These are phyloP conservation scores for Tamandua tetradactyla DNA, from an alignment of 2,797 vertebrate species.

Conservation along the genomic window DNA sequence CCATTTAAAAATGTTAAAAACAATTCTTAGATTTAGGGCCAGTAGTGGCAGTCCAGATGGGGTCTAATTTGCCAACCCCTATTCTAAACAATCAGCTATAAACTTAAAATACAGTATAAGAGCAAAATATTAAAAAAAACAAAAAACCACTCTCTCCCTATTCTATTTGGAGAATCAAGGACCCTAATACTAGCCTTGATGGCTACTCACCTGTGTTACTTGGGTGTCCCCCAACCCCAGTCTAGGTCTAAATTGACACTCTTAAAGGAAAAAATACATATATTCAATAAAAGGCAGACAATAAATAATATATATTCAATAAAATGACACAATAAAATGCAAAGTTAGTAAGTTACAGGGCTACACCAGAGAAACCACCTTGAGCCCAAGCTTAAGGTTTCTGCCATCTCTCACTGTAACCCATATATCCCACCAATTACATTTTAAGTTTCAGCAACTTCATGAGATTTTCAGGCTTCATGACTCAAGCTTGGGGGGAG, in stretches of 20 bases:
- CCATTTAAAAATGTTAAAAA: conserved; percentile 28
- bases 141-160: neutral
- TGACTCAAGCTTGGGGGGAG: conserved; percentile 79
- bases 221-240: no score
- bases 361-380: neutral
- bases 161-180: conserved; percentile 29
- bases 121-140: neutral
- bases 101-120: neutral
- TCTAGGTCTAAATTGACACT: conserved; percentile 23
- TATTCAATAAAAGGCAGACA: no score
- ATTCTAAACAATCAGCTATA: neutral
- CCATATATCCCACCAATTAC: conserved; percentile 54
- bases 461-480: conserved; percentile 84
- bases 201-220: neutral
- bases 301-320: conserved; percentile 55
- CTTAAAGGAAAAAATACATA: conserved; percentile 51
- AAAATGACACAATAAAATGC: conserved; percentile 28
- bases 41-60: neutral
- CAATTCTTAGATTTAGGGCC: neutral
- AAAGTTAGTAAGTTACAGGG: conserved; percentile 60
- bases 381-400: neutral
- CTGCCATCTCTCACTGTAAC: conserved; percentile 57
- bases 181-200: neutral
- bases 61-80: neutral
- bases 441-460: conserved; percentile 74